Base-by-base conservation (phyloP, 1,140 invertebrate species). In the Pseudomyrmex gracilis region DNA sequence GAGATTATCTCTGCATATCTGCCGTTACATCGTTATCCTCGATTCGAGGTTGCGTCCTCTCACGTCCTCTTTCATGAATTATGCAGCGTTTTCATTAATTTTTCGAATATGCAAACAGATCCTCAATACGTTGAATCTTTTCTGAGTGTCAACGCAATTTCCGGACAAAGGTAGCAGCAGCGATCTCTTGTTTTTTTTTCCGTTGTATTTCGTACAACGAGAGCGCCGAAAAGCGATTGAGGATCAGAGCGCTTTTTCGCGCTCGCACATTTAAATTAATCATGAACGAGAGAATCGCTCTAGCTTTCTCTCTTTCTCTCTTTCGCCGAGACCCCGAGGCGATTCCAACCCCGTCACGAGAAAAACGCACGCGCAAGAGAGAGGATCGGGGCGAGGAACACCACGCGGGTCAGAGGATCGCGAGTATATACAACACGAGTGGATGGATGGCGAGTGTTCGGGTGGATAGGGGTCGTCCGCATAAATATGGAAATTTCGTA, bases 401-500 rank as follows among this genome's bases (percentile, higher is more conserved):
- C 47, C 15, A 24, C 47, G 47, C 10, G 53, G 51, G 34, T 57
- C 51, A 58, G 76, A 43, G 66, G 66, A 60, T 60, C 76, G 20
- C 43, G 20, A 20, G 55, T 60, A 80, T 80, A 80, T 24, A 80
- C 76, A 49, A 80, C 76, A 77, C 47, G 58, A 71, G 17, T 51
- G 68, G 78, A 82, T 82, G 57, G 77, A 61, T 82, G 77, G 74
- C 34, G 49, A 77, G 47, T 24, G 64, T 34, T 20, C 13, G 67
- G 55, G 17, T 63, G 57, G 64, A 70, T 70, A 51, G 68, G 76
- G 22, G 45, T 76, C 55, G 85, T 58, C 49, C 67, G 86, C 85
- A 87, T 87, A 87, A 87, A 87, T 87, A 87, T 87, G 86, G 86
- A 87, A 87, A 87, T 87, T 87, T 87, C 80, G 80, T 78, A 87